phyloP scores from a whole-genome alignment of 1,140 invertebrate genomes.

The Lucilia cuprina region DNA sequence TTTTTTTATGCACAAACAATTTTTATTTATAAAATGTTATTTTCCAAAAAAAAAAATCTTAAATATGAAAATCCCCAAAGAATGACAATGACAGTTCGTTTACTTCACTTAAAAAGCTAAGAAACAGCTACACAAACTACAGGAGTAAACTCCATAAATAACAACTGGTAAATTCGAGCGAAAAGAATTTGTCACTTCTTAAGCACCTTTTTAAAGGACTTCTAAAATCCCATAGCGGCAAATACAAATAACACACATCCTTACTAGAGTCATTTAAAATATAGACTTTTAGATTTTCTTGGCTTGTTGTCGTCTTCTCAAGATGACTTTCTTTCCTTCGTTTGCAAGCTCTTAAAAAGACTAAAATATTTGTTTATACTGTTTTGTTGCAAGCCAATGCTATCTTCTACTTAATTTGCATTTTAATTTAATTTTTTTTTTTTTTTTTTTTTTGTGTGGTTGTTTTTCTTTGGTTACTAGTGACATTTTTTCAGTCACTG shows the following conservation, averaged over 20 bases:
- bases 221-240: background rate
- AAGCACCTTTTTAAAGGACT: conserved; percentile 8
- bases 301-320: background rate
- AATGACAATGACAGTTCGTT: background rate
- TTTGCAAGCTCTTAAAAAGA: background rate
- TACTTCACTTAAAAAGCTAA: background rate
- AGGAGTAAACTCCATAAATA: background rate
- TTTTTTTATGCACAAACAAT: background rate
- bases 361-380: background rate
- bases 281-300: background rate
- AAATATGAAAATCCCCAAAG: background rate
- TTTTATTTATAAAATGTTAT: background rate
- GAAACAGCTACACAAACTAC: background rate
- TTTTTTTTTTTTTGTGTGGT: background rate
- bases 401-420: background rate
- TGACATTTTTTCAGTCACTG: background rate
- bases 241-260: background rate
- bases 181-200: conserved; percentile 7
- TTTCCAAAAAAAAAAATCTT: background rate
- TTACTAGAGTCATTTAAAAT: background rate
- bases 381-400: background rate
- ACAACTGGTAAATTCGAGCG: background rate
- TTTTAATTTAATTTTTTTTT: conserved; percentile 2
- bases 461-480: background rate
- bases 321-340: background rate